Evolutionary conservation across 2,888 invertebrate species (phyloP), one percentile per base, ranked within the genome.

Genomic region (Dinocampus coccinellae): DNA sequence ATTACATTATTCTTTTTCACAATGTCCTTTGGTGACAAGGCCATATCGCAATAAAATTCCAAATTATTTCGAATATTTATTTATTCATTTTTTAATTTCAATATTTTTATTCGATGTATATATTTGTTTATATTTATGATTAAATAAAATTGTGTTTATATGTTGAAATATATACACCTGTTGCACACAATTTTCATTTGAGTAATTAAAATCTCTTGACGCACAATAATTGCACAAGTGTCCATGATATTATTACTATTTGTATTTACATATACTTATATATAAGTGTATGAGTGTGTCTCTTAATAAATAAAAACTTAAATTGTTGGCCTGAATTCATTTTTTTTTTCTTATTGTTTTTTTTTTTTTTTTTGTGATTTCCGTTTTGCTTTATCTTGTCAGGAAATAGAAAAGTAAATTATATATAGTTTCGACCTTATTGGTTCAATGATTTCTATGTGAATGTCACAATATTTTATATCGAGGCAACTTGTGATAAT

Each of bases 401-500:
- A 47, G 47, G 47, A 47, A 47, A 47, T 47, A 47, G 16, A 16
- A 20, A 47, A 16, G 16, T 47, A n/a, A 47, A 47, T n/a, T 16
- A 55, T 6, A 55, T 26, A 55, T 9, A 26, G n/a, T n/a, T n/a
- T 26, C 26, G 24, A 55, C 10, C 11, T 24, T 55, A 24, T 26
- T 24, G 55, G 55, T 24, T 55, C 55, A 24, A 26, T 55, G 2
- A 55, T 13, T 55, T 26, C 3, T n/a, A 16, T 9, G 34, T 58
- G 58, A 58, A 58, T 58, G 58, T 58, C 58, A 58, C 7, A 10
- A 33, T 34, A 33, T 34, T 58, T 29, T 9, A 16, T 7, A 47
- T 47, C 47, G 16, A 3, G 47, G 47, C 47, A 16, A 47, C 47
- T 47, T 6, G 47, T 58, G 58, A 58, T 76, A 76, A 73, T 74